These are phyloP conservation scores for Garrulus glandarius DNA, from an alignment of 2,797 vertebrate genomes.

Conservation along the genomic window DNA sequence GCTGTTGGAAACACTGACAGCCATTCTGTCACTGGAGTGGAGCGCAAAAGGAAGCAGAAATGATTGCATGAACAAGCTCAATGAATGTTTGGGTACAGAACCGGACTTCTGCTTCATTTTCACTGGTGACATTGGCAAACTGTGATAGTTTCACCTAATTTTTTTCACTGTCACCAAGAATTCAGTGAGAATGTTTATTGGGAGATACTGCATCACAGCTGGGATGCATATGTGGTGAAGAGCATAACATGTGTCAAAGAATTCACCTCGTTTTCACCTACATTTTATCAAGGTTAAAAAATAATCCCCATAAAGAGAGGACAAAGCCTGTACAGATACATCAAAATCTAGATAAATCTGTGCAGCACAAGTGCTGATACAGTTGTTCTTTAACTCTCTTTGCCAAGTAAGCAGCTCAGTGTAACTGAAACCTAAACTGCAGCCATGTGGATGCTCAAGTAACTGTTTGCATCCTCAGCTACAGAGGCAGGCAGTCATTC, in stretches of 20 bases:
- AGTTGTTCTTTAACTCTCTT: background rate
- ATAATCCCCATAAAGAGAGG: background rate
- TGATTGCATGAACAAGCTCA: background rate
- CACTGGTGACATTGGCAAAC: background rate
- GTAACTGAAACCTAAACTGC: background rate
- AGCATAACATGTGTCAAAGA: background rate
- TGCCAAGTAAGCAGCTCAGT: conserved; percentile 20
- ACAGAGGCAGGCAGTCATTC: background rate
- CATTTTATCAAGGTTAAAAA: background rate
- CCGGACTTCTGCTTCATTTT: background rate
- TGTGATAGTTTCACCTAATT: background rate
- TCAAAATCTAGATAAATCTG: background rate
- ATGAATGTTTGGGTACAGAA: background rate
- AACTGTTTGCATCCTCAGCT: background rate
- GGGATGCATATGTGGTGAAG: background rate
- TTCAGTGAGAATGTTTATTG: background rate
- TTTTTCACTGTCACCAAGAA: background rate
- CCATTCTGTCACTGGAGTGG: background rate
- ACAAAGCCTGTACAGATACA: background rate
- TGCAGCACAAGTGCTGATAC: background rate
- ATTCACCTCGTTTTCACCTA: background rate
- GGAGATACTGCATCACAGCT: background rate
- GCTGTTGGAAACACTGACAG: background rate
- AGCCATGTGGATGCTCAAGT: background rate
- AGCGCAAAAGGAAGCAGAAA: background rate